Evolutionary conservation across 1,140 invertebrate species (phyloP), one percentile per base, ranked within the genome.

Genomic region (Drosophila nasuta): DNA sequence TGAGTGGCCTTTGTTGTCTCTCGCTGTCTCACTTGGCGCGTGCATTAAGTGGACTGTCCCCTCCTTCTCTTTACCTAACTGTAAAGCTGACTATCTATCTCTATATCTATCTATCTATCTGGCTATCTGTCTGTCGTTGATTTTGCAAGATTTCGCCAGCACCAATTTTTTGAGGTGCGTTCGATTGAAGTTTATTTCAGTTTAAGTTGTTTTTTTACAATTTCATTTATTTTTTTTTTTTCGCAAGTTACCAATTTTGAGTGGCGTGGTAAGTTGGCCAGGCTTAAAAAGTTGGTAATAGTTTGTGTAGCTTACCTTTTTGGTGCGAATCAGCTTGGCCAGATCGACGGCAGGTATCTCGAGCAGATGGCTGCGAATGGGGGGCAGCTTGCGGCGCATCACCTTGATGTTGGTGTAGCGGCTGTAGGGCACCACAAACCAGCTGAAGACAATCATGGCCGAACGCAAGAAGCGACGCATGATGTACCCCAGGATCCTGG

Each of bases 361-460:
- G 13, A 95, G 93, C 70, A 95, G 81, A 43, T 93, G 93, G 81
- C 95, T 94, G 2, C 82, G 92, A n/a, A 95, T 95, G 5, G 94
- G 93, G 28, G 95, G 94, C 81, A 94, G 93, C 83, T 93, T 94
- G 71, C 92, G 93, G 30, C 93, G 94, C 93, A 95, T 20, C 95
- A 95, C 92, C 93, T 94, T 88, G 94, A 95, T 91, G 95, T 95
- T 88, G 93, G 94, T 94, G 92, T 93, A 94, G 38, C 91, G 89
- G 74, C 91, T 92, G 71, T 92, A 92, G 73, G 92, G 92, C 52
- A 92, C 89, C 49, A 92, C 92, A 75, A 92, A 92, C 91, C 91
- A 92, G 75, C 92, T 92, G 92, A 92, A 92, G 81, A 92, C 92
- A 57, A 92, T 91, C 92, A 92, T 92, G 57, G 91, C 92, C 77